These are phyloP conservation scores for Conchocele bisecta DNA, from an alignment of 2,888 invertebrate genomes.

Conservation along the genomic window DNA sequence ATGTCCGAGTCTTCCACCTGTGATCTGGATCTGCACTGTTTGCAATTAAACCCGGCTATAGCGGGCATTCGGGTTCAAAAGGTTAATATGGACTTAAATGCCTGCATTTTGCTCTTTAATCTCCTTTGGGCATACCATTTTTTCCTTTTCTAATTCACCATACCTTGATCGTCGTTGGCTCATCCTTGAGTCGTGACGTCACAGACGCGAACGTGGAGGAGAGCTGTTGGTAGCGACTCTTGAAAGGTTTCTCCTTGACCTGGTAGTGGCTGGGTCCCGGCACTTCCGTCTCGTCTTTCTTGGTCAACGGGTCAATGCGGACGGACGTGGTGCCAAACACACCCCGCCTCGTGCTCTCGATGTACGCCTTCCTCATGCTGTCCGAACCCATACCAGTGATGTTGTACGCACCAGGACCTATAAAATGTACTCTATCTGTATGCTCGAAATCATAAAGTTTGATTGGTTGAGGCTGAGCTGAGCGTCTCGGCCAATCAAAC, in stretches of 20 bases:
- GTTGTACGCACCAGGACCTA: conserved; percentile 82
- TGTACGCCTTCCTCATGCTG: conserved; percentile 81
- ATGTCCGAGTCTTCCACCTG: too few species aligned
- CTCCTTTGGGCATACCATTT: too few species aligned
- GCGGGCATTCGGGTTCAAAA: too few species aligned
- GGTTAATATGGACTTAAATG: too few species aligned
- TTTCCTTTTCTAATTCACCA: too few species aligned
- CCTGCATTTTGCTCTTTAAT: too few species aligned
- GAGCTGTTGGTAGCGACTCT: conserved; percentile 73
- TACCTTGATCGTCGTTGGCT: conserved; percentile 66
- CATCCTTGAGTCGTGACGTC: conserved; percentile 70
- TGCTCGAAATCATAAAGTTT: too few species aligned
- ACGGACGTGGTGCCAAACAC: conserved; percentile 81
- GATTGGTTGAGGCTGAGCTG: too few species aligned
- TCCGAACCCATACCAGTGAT: conserved; percentile 81
- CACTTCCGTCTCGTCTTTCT: conserved; percentile 74
- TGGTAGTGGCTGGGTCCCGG: conserved; percentile 82
- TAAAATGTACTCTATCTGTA: neutral
- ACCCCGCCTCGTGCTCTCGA: conserved; percentile 81
- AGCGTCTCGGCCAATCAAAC: too few species aligned
- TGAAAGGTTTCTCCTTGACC: conserved; percentile 76
- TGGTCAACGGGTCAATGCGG: conserved; percentile 71
- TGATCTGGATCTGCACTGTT: too few species aligned
- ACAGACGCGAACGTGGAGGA: conserved; percentile 81
- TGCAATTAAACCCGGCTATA: too few species aligned